Evolutionary conservation across 1,140 invertebrate species (phyloP), one percentile per base, ranked within the genome.

Genomic region (Pectinophora gossypiella): DNA sequence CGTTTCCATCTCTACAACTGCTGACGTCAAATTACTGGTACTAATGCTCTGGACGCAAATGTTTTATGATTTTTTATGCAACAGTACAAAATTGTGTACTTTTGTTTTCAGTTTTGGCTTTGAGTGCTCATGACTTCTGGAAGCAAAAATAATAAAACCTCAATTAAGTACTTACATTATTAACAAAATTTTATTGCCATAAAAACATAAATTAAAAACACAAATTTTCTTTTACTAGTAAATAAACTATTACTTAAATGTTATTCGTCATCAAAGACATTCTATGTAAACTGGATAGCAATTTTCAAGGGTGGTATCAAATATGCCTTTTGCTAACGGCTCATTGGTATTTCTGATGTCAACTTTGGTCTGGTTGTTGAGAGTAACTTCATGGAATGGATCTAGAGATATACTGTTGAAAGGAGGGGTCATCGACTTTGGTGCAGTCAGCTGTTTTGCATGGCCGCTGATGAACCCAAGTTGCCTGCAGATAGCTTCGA

Each of bases 271-370:
- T 48, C 66, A 83, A 16, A 76, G 42, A 48, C 83, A 86, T 75
- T 86, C 83, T 58, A 86, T 74, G 51, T 76, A 83, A 59, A 86
- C 65, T 68, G 74, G 74, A 61, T 75, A 68, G 58, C 83, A 86
- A 52, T 84, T 56, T 32, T 67, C 48, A 46, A 72, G 38, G 20
- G 56, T 59, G 1, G 66, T 47, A 16, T 73, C 64, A 23, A 65
- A 51, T 19, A 78, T 54, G 4, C 68, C 59, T 57, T 55, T 69
- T 0, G 81, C 83, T 10, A 86, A 56, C 12, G 83, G 81, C 16
- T 61, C 43, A 6, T 80, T 54, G 9, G 62, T 71, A 46, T 79
- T 86, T 49, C 83, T 76, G 16, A 86, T 58, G 51, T 72, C 80
- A 9, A 86, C 65, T 5, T 51, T 61, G 1, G 83, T 85, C 19